These are phyloP conservation scores for Chaetodon auriga DNA, from an alignment of 2,113 vertebrate species.

Conservation along the genomic window DNA sequence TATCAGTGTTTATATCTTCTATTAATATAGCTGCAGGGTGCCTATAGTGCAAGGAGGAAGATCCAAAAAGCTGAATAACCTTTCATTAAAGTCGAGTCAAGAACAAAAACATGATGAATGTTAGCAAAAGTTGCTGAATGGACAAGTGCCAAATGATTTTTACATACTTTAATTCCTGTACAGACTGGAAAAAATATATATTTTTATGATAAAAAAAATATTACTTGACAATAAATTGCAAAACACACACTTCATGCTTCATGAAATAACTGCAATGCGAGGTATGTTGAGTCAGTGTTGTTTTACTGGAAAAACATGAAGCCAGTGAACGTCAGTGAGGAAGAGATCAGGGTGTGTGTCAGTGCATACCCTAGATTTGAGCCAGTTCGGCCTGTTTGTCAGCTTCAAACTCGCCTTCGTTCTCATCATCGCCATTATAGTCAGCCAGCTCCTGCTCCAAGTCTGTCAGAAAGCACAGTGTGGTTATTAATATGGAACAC, in stretches of 20 bases:
- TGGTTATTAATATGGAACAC: slow-evolving; percentile 3
- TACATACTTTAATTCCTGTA: neutral
- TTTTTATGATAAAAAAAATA: neutral
- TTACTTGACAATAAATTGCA: too few species aligned
- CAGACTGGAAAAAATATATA: neutral
- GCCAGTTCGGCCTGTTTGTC: slow-evolving; percentile 92
- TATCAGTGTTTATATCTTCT: neutral
- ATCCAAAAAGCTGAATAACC: neutral
- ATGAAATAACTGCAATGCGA: neutral
- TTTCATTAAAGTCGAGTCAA: neutral
- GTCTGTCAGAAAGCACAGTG: slow-evolving; percentile 51
- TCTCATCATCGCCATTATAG: slow-evolving; percentile 90
- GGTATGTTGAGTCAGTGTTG: neutral
- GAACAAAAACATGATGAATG: neutral
- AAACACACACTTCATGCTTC: neutral
- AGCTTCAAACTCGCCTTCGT: slow-evolving; percentile 92
- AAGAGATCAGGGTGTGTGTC: slow-evolving; percentile 3
- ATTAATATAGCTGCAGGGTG: neutral
- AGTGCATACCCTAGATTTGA: slow-evolving; percentile 74
- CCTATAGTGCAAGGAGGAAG: neutral
- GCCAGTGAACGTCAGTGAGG: neutral
- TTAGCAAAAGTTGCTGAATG: too few species aligned
- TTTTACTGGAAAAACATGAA: neutral
- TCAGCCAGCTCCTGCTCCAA: slow-evolving; percentile 82
- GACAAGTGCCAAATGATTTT: neutral